These are phyloP conservation scores for Apis florea DNA, from an alignment of 1,140 invertebrate genomes.

Conservation along the genomic window DNA sequence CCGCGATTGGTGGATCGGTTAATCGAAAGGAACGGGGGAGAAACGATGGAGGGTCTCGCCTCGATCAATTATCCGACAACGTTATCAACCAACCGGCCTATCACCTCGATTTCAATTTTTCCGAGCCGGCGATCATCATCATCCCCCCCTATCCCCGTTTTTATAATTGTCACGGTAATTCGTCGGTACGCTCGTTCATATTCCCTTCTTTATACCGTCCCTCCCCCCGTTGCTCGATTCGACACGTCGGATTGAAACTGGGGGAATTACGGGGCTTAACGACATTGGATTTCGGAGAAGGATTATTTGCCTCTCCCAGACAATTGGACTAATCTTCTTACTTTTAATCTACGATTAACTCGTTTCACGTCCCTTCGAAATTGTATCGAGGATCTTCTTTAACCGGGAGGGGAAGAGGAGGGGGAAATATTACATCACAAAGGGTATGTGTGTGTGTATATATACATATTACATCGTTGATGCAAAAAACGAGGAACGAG, in stretches of 20 bases:
- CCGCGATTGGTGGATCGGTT: constrained; percentile 1
- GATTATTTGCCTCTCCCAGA: not conserved
- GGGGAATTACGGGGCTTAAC: not conserved
- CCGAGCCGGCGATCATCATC: not conserved
- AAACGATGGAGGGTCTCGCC: not conserved
- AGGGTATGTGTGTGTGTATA: too few species aligned
- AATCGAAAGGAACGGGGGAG: not conserved
- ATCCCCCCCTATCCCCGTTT: not conserved
- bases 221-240: not conserved
- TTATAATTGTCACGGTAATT: not conserved
- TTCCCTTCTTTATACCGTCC: not conserved
- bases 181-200: not conserved
- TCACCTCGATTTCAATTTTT: constrained; percentile 55
- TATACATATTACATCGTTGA: not conserved
- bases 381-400: too few species aligned
- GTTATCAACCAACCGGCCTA: constrained; percentile 16
- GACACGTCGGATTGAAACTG: not conserved
- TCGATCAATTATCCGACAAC: constrained; percentile 23
- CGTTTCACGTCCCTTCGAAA: not conserved
- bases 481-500: not conserved
- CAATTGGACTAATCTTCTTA: not conserved
- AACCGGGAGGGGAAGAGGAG: too few species aligned
- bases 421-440: too few species aligned
- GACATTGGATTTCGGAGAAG: not conserved
- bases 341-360: not conserved